A percentile compares a stretch with the other conserved stretches of the same genome.
Conservation (phyloP, 64 coral and sea anemone species). For the Exaiptasia diaphana region DNA sequence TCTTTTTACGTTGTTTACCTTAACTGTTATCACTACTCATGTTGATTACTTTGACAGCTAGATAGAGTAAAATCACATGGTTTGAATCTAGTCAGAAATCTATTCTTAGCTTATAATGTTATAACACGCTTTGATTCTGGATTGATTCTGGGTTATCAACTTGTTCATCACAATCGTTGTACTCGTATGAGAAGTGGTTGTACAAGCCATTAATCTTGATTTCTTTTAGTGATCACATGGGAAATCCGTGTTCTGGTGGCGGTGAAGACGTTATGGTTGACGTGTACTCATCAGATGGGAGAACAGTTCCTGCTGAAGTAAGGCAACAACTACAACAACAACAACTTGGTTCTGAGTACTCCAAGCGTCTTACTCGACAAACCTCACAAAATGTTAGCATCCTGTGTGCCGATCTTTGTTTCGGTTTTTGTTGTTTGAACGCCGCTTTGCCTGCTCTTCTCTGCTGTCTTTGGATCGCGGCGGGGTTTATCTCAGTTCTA, state of each 20-base stretch:
- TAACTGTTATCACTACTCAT: too few species aligned
- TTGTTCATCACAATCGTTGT: too few species aligned
- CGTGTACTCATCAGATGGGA: constrained; percentile 83
- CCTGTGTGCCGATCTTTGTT: neutral
- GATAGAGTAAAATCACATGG: too few species aligned
- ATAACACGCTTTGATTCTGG: too few species aligned
- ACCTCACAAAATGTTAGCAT: constrained; percentile 78
- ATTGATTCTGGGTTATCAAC: neutral
- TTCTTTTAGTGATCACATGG: constrained; percentile 76
- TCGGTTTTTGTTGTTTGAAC: neutral
- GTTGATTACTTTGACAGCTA: too few species aligned
- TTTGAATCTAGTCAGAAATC: too few species aligned
- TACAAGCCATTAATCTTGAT: neutral
- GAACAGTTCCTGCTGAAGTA: constrained; percentile 98
- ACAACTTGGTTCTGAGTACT: constrained; percentile 63
- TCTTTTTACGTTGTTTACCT: too few species aligned
- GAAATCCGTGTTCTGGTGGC: constrained; percentile 72
- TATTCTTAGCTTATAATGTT: too few species aligned
- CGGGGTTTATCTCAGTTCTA: too few species aligned
- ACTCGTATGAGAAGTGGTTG: too few species aligned
- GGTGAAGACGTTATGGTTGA: constrained; percentile 91
- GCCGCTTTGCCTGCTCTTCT: neutral
- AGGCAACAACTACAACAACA: constrained; percentile 57
- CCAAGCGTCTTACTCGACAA: constrained; percentile 66
- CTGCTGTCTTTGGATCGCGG: neutral